Evolutionary conservation across 2,888 invertebrate species (phyloP).

Genomic region (Drosophila meridiana): DNA sequence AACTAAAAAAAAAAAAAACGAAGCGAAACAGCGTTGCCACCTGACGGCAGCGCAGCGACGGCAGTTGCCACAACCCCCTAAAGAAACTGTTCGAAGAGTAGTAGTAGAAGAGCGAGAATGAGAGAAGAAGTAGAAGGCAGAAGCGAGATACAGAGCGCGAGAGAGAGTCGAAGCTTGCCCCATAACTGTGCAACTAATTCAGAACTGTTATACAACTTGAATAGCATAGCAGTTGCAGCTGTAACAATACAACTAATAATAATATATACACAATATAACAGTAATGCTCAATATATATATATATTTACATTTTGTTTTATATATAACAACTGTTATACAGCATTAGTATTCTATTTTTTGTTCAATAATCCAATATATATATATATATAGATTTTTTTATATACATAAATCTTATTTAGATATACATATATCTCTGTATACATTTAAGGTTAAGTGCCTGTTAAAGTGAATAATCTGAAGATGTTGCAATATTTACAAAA

Average conservation of each 20-base stretch:
- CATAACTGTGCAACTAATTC: constrained; percentile 20
- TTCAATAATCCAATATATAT: constrained; percentile 12
- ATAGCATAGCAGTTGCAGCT: constrained; percentile 8
- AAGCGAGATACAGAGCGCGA: neutral
- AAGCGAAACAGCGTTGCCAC: constrained; percentile 47
- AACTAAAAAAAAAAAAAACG: constrained; percentile 5
- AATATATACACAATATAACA: constrained; percentile 44
- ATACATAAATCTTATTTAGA: neutral
- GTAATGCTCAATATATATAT: constrained; percentile 56
- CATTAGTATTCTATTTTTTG: constrained; percentile 15
- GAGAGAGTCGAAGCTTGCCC: constrained; percentile 30
- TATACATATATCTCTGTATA: constrained; percentile 31
- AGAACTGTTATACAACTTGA: constrained; percentile 31
- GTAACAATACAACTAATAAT: constrained; percentile 28
- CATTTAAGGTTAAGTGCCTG: constrained; percentile 72
- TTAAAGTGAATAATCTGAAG: constrained; percentile 21
- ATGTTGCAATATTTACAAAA: constrained; percentile 76
- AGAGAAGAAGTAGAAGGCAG: neutral
- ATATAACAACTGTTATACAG: constrained; percentile 54
- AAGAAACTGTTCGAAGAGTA: constrained; percentile 44
- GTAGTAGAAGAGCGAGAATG: constrained; percentile 17
- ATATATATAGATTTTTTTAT: constrained; percentile 21
- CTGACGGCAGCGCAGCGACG: constrained; percentile 41
- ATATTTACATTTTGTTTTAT: constrained; percentile 5
- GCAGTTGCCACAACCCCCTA: constrained; percentile 10